Evolutionary conservation across 2,888 invertebrate genomes (phyloP).

Genomic region (Apotomis turbidana): DNA sequence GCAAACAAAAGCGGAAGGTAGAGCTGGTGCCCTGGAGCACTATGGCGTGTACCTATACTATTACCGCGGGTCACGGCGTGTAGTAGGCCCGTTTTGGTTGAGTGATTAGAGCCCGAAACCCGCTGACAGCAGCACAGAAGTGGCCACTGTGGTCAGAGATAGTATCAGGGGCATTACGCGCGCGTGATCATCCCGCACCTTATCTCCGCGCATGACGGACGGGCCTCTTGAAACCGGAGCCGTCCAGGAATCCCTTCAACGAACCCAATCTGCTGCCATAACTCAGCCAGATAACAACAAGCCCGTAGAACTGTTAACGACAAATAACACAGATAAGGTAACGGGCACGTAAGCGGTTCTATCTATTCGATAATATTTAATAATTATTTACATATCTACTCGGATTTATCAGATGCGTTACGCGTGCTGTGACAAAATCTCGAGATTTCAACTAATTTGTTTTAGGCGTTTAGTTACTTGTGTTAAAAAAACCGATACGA

Average conservation of each 20-base stretch:
- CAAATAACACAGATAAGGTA: constrained; percentile 80
- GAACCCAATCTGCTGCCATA: constrained; percentile 63
- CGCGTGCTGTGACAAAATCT: constrained; percentile 68
- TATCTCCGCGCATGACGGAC: constrained; percentile 53
- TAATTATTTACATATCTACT: constrained; percentile 75
- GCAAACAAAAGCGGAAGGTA: too few relatives aligned
- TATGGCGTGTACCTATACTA: too few relatives aligned
- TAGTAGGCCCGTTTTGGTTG: background rate
- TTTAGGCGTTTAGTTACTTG: constrained; percentile 56
- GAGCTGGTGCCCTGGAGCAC: too few relatives aligned
- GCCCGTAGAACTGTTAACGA: constrained; percentile 76
- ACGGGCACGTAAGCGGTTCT: constrained; percentile 79
- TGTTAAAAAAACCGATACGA: constrained; percentile 35
- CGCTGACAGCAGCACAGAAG: constrained; percentile 16
- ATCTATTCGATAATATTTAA: constrained; percentile 81
- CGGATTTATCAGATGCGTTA: constrained; percentile 74
- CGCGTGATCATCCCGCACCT: constrained; percentile 48
- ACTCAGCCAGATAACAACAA: constrained; percentile 76
- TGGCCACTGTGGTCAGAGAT: constrained; percentile 16
- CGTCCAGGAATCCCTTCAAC: constrained; percentile 57
- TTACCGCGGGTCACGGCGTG: too few relatives aligned
- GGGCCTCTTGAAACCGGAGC: constrained; percentile 69
- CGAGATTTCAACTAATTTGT: constrained; percentile 64
- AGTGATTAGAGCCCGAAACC: background rate
- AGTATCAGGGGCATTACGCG: constrained; percentile 43